Evolutionary conservation across 2,113 vertebrate species (phyloP), one percentile per base, ranked within the genome.

Genomic region (Gymnocephalus cernua): DNA sequence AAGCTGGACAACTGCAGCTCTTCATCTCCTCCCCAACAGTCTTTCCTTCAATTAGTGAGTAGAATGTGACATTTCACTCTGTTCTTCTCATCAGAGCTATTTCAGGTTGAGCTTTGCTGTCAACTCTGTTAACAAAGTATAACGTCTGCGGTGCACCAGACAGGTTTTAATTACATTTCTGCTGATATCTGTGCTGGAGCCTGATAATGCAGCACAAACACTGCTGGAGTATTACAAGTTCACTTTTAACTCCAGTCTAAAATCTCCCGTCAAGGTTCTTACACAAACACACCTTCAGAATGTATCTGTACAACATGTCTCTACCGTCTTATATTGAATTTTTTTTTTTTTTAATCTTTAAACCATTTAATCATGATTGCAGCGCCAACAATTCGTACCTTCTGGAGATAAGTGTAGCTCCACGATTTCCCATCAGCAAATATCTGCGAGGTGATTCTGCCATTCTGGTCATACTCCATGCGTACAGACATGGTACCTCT

Each of bases 401-500:
- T 94, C 57, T 94, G 90, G 23, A 99, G 93, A 75, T 99, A 99
- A 0, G 98, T 99, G 95, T 99, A 99, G 91, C 94, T 98, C 98
- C 98, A 99, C 0, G 97, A 97, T 90, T 99, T 99, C 18, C 98
- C 98, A 38, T 99, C 98, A 0, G 98, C 98, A 74, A 99, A 99
- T 87, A 97, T 98, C 89, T 97, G 95, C 71, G 98, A 98, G 1
- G 94, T 95, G 86, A 99, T 96, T 89, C 97, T 96, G 29, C 98
- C 97, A 0, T 96, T 96, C 80, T 96, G 97, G 92, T 99, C 98
- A 0, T 99, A 99, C 45, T 99, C 97, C 97, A 99, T 99, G 64
- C 98, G 96, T 74, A 99, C 97, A 0, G 98, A 99, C 98, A 99
- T 99, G 0, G 97, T 99, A n/a, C 98, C 98, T 72, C 98, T 95